Conservation (phyloP, 2,888 invertebrate genomes). For the Nezara viridula region DNA sequence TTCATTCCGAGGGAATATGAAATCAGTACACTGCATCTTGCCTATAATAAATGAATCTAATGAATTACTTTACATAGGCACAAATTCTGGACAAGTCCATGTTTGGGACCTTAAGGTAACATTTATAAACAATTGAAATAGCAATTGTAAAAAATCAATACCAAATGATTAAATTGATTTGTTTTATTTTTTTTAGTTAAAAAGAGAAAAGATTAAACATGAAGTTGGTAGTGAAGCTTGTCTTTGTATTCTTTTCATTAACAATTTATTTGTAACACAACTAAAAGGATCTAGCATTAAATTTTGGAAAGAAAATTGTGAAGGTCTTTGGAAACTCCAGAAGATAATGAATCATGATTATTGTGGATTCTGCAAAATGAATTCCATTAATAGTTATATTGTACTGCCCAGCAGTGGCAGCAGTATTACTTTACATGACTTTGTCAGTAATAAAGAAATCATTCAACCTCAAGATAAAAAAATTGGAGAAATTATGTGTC, state of each 20-base stretch:
- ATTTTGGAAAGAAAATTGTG: conserved; percentile 74
- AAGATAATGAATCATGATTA: conserved; percentile 75
- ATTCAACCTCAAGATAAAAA: conserved; percentile 70
- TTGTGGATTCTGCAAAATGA: conserved; percentile 76
- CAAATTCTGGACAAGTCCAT: conserved; percentile 81
- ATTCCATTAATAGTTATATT: conserved; percentile 56
- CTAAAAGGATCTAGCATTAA: conserved; percentile 81
- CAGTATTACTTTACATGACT: conserved; percentile 60
- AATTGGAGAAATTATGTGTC: conserved; percentile 78
- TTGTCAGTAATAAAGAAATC: conserved; percentile 67
- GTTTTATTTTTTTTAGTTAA: conserved; percentile 74
- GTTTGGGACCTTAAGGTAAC: conserved; percentile 85
- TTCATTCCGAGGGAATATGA: conserved; percentile 80
- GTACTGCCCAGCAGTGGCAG: conserved; percentile 61
- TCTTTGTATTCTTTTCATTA: conserved; percentile 71
- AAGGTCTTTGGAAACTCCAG: conserved; percentile 71
- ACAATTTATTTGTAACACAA: conserved; percentile 78
- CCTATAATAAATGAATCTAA: conserved; percentile 70
- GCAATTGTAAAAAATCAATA: not conserved
- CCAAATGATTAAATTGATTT: not conserved
- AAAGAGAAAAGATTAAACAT: conserved; percentile 78
- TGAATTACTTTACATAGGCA: conserved; percentile 79
- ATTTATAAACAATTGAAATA: not conserved
- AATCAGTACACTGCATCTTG: conserved; percentile 79
- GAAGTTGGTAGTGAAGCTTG: conserved; percentile 77